Evolutionary conservation across 2,888 invertebrate species (phyloP).

Genomic region (Thyatira batis): DNA sequence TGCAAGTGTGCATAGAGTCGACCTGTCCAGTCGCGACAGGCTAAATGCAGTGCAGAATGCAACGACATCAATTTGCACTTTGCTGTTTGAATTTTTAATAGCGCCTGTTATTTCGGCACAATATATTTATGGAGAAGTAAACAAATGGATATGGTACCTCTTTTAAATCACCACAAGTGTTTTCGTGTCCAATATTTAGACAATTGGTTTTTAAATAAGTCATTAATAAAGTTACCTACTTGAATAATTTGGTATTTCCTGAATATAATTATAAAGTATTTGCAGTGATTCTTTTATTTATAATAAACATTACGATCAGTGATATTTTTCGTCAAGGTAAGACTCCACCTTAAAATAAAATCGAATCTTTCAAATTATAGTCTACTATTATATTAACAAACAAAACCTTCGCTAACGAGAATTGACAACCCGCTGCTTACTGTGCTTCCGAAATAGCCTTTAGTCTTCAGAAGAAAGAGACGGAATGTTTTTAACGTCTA

Average conservation of each 20-base stretch:
- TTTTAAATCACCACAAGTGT: background rate
- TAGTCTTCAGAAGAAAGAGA: constrained; percentile 43
- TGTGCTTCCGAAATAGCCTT: constrained; percentile 54
- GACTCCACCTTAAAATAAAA: constrained; percentile 14
- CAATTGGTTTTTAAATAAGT: too few relatives aligned
- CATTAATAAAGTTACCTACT: too few relatives aligned
- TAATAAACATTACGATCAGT: background rate
- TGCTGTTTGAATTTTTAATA: constrained; percentile 73
- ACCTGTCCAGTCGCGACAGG: constrained; percentile 56
- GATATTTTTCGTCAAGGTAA: background rate
- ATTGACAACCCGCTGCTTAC: constrained; percentile 61
- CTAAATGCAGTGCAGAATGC: constrained; percentile 68
- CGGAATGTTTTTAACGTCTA: constrained; percentile 20
- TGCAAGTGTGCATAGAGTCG: constrained; percentile 38
- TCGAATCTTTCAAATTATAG: constrained; percentile 54
- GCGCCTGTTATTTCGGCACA: constrained; percentile 59
- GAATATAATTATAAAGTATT: too few relatives aligned
- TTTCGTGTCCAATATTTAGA: background rate
- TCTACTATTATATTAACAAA: constrained; percentile 43
- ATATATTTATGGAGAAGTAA: constrained; percentile 63
- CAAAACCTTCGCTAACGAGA: constrained; percentile 64
- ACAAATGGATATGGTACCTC: constrained; percentile 8
- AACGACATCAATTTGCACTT: constrained; percentile 77
- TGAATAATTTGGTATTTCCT: too few relatives aligned
- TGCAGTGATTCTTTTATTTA: too few relatives aligned